Evolutionary conservation across 2,888 invertebrate species (phyloP).

Genomic region (Homarus gammarus): DNA sequence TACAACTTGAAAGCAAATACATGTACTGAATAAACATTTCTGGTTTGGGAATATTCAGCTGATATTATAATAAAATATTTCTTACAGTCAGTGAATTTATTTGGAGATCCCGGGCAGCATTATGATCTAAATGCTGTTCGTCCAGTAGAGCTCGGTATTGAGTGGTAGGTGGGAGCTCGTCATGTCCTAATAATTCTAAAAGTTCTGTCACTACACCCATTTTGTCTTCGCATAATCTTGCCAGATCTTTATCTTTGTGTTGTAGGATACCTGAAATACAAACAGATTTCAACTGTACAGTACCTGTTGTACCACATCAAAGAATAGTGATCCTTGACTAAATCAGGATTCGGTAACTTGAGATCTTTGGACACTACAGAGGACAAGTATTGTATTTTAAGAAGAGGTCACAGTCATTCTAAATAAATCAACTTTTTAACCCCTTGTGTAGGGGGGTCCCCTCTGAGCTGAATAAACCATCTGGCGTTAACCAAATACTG

Average conservation of each 20-base stretch:
- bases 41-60: not conserved
- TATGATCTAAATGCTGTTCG: slow-evolving; percentile 81
- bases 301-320: not conserved
- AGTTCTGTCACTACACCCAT: slow-evolving; percentile 86
- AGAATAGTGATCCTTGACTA: no score
- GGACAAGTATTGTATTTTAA: no score
- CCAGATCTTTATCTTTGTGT: slow-evolving; percentile 92
- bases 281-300: no score
- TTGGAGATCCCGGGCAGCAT: slow-evolving; percentile 75
- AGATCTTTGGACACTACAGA: no score
- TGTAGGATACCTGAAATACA: slow-evolving; percentile 85
- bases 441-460: no score
- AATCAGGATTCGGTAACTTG: no score
- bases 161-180: slow-evolving; percentile 62
- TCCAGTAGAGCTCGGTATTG: slow-evolving; percentile 82
- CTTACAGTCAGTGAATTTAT: slow-evolving; percentile 79
- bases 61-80: slow-evolving; percentile 2
- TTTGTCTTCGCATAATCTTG: slow-evolving; percentile 91
- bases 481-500: no score
- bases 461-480: no score
- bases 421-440: no score
- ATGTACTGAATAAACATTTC: not conserved
- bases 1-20: no score
- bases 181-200: slow-evolving; percentile 85
- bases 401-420: no score